Conservation (phyloP, 2,797 vertebrate species). For the Coreius guichenoti region DNA sequence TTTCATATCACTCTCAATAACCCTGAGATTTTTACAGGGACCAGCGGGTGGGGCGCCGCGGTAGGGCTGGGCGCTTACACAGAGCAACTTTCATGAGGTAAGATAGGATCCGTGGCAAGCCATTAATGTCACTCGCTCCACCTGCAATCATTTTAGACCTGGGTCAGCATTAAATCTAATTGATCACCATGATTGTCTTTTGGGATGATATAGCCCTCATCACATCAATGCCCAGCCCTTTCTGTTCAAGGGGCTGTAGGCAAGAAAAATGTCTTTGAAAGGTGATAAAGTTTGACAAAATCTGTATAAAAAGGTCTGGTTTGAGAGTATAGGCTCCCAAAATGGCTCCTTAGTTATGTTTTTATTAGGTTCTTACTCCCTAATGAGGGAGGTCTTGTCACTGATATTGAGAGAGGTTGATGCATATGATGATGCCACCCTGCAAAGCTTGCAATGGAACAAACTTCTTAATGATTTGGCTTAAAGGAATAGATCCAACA, state of each 20-base stretch:
- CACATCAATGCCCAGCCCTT: constrained; percentile 45
- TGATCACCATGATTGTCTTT: constrained; percentile 70
- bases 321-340: constrained; percentile 22
- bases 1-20: constrained; percentile 82
- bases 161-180: constrained; percentile 71
- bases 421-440: constrained; percentile 1
- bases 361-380: constrained; percentile 40
- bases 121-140: constrained; percentile 75
- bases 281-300: constrained; percentile 49
- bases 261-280: constrained; percentile 48
- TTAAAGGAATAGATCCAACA: not conserved
- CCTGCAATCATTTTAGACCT: constrained; percentile 73
- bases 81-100: constrained; percentile 55
- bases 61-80: constrained; percentile 21
- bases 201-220: constrained; percentile 70
- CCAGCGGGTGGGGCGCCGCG: constrained; percentile 57
- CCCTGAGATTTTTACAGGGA: constrained; percentile 77
- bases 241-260: constrained; percentile 40
- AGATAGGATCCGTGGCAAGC: constrained; percentile 57
- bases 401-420: not conserved
- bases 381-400: constrained; percentile 30
- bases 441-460: not conserved
- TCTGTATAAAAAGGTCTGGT: constrained; percentile 42
- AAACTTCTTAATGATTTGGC: not conserved
- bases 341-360: constrained; percentile 37